A percentile compares a stretch with the other conserved stretches of the same genome.
These are phyloP conservation scores for Gastrophysa polygoni DNA, from an alignment of 2,888 invertebrate genomes.

Conservation along the genomic window DNA sequence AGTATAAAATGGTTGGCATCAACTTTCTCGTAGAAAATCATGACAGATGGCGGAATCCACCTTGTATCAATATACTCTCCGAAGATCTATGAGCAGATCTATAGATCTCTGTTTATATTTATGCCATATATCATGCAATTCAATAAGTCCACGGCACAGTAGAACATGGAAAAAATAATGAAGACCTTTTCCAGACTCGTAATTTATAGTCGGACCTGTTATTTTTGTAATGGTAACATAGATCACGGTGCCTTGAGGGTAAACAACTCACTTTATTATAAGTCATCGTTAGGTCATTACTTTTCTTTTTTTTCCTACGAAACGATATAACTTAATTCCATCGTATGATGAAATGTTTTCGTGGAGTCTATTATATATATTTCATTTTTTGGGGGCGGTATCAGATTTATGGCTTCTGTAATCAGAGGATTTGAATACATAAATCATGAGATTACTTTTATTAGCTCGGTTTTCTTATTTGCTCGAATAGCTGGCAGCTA, in stretches of 20 bases:
- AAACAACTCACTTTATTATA: conserved; percentile 35
- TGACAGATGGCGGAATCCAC: too few species aligned
- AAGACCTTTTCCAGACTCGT: conserved; percentile 31
- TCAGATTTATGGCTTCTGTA: conserved; percentile 19
- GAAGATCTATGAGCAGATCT: too few species aligned
- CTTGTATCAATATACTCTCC: too few species aligned
- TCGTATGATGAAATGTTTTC: conserved; percentile 24
- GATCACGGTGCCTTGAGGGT: conserved; percentile 30
- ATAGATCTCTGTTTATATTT: conserved; percentile 1
- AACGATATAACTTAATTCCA: conserved; percentile 23
- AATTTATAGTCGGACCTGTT: conserved; percentile 32
- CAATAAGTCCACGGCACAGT: conserved; percentile 21
- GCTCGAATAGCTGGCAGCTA: conserved; percentile 9
- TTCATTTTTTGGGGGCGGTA: conserved; percentile 19
- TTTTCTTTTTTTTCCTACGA: conserved; percentile 18
- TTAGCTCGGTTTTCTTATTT: conserved; percentile 13
- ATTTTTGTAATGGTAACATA: conserved; percentile 34
- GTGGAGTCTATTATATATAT: conserved; percentile 28
- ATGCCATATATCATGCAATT: conserved; percentile 19
- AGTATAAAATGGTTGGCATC: too few species aligned
- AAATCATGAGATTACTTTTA: conserved; percentile 20
- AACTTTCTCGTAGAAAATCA: too few species aligned
- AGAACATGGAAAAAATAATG: conserved; percentile 27
- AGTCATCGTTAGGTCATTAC: conserved; percentile 29
- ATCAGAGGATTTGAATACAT: conserved; percentile 26